Percentiles rank a stretch among this genome's conserved stretches.
phyloP scores from a whole-genome alignment of 2,888 invertebrate species.

The Troides aeacus region DNA sequence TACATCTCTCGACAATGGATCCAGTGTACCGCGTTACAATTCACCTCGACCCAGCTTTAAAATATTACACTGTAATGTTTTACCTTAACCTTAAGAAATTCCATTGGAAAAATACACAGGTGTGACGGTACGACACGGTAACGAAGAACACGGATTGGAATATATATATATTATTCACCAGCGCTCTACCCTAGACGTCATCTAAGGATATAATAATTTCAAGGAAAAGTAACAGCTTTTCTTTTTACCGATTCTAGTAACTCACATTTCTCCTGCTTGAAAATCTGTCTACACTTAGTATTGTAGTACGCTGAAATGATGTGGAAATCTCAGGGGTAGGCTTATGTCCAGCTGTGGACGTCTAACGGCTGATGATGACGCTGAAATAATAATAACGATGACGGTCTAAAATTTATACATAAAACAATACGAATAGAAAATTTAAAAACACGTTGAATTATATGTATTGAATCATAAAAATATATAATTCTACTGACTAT shows the following conservation, averaged over 20 bases:
- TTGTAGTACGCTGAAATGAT: too few relatives aligned
- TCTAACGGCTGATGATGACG: too few relatives aligned
- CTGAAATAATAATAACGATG: too few relatives aligned
- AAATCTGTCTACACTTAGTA: too few relatives aligned
- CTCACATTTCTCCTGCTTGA: too few relatives aligned
- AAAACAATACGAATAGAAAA: not conserved
- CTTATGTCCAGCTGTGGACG: too few relatives aligned
- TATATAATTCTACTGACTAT: not conserved
- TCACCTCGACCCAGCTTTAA: slow-evolving; percentile 24
- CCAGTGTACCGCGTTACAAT: slow-evolving; percentile 23
- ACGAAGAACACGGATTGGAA: not conserved
- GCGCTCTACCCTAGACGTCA: too few relatives aligned
- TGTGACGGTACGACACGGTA: not conserved
- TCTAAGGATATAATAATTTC: too few relatives aligned
- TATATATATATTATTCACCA: too few relatives aligned
- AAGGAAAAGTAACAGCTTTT: too few relatives aligned
- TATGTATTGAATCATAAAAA: not conserved
- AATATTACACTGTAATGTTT: slow-evolving; percentile 18
- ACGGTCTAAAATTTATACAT: not conserved
- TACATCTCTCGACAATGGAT: slow-evolving; percentile 55
- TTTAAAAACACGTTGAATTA: not conserved
- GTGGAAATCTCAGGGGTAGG: too few relatives aligned
- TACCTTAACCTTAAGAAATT: slow-evolving; percentile 8
- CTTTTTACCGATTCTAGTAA: too few relatives aligned
- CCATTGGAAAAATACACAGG: not conserved